phyloP scores from a whole-genome alignment of 2,797 vertebrate genomes.

The Cephalopachus bancanus region DNA sequence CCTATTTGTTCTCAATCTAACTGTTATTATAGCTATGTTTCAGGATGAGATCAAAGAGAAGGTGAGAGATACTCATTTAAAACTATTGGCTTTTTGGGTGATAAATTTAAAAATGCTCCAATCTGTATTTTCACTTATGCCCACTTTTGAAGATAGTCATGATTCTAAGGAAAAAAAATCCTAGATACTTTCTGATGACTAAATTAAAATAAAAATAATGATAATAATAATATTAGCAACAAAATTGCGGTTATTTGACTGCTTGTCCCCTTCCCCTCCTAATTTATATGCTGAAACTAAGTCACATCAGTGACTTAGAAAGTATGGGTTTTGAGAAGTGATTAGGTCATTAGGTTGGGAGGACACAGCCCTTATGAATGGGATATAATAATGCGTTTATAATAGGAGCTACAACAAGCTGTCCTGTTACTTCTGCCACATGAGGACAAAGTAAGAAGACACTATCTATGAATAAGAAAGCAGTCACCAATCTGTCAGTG shows the following conservation, averaged over 20 bases:
- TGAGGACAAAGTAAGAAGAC: background rate
- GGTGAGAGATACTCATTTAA: background rate
- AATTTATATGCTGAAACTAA: background rate
- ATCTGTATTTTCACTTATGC: background rate
- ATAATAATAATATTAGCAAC: background rate
- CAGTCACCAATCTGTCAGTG: background rate
- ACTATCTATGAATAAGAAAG: background rate
- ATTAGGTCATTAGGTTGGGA: background rate
- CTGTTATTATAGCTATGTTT: background rate
- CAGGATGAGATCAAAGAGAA: background rate
- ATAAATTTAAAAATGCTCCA: background rate
- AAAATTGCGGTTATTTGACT: background rate
- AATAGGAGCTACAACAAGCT: background rate
- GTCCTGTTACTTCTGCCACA: background rate
- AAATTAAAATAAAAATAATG: background rate
- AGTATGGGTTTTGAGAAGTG: background rate
- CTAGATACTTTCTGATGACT: background rate
- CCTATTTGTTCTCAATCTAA: background rate
- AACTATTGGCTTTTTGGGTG: background rate
- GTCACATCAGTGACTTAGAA: background rate
- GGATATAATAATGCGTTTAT: background rate
- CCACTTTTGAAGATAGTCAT: background rate
- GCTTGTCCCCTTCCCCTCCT: background rate
- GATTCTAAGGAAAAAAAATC: background rate
- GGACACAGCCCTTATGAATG: background rate